A percentile compares a stretch with the other conserved stretches of the same genome.
phyloP scores from a whole-genome alignment of 2,113 vertebrate species.

The Todiramphus chloris region DNA sequence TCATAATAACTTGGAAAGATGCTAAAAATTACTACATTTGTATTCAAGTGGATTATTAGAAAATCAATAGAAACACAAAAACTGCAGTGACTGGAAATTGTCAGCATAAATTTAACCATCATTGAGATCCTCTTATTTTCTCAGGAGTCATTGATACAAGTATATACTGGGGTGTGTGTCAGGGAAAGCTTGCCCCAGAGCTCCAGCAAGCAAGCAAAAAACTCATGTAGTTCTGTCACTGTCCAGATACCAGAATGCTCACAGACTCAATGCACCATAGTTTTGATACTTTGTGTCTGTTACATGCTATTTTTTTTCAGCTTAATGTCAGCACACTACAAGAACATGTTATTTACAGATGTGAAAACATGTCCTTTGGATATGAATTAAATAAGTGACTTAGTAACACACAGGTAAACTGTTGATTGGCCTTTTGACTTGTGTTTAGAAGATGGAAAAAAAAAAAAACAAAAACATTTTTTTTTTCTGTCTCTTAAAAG shows the following conservation, averaged over 20 bases:
- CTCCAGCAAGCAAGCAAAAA: background rate
- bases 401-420: background rate
- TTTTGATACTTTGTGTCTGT: background rate
- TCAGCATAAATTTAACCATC: no score
- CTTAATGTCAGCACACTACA: background rate
- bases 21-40: background rate
- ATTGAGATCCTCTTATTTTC: background rate
- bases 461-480: no score
- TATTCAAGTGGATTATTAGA: background rate
- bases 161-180: background rate
- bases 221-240: background rate
- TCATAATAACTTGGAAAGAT: background rate
- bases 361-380: background rate
- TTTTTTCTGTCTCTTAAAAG: background rate
- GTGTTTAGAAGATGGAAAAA: background rate
- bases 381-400: background rate
- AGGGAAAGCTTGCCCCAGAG: background rate
- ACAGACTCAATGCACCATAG: background rate
- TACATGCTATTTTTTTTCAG: background rate
- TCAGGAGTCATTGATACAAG: background rate
- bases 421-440: background rate
- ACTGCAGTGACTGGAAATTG: background rate
- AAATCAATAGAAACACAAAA: background rate
- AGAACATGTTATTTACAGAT: background rate
- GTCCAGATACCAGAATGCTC: background rate